phyloP scores from a whole-genome alignment of 2,888 invertebrate species.

The Euproctis similis region DNA sequence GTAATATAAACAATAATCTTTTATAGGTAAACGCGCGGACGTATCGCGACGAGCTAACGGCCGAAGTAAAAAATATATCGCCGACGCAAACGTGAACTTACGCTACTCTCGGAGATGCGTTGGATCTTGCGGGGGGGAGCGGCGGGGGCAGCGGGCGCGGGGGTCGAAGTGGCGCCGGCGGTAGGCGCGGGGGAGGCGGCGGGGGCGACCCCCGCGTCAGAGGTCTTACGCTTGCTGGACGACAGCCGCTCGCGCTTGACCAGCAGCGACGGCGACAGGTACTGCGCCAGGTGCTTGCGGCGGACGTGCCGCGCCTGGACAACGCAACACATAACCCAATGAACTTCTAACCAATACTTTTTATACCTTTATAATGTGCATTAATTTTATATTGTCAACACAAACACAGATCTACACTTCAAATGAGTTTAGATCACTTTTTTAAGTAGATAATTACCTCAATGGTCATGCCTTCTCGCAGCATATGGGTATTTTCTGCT shows the following conservation, averaged over 20 bases:
- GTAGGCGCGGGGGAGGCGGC: too few relatives aligned
- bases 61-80: too few relatives aligned
- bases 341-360: too few relatives aligned
- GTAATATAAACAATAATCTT: too few relatives aligned
- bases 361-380: too few relatives aligned
- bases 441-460: too few relatives aligned
- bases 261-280: slow-evolving; percentile 81
- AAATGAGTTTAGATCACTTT: too few relatives aligned
- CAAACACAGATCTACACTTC: too few relatives aligned
- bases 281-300: slow-evolving; percentile 84
- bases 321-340: not conserved
- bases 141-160: slow-evolving; percentile 48
- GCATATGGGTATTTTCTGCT: slow-evolving; percentile 81
- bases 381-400: too few relatives aligned
- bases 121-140: slow-evolving; percentile 50
- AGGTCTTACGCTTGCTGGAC: slow-evolving; percentile 54
- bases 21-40: too few relatives aligned
- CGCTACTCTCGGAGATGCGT: slow-evolving; percentile 46
- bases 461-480: slow-evolving; percentile 83
- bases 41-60: too few relatives aligned
- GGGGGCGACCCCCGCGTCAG: slow-evolving; percentile 57
- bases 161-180: slow-evolving; percentile 54
- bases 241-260: slow-evolving; percentile 83
- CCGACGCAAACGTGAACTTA: too few relatives aligned
- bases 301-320: slow-evolving; percentile 92